Base-by-base conservation (phyloP, 2,113 vertebrate genomes). In the Hyla sarda region DNA sequence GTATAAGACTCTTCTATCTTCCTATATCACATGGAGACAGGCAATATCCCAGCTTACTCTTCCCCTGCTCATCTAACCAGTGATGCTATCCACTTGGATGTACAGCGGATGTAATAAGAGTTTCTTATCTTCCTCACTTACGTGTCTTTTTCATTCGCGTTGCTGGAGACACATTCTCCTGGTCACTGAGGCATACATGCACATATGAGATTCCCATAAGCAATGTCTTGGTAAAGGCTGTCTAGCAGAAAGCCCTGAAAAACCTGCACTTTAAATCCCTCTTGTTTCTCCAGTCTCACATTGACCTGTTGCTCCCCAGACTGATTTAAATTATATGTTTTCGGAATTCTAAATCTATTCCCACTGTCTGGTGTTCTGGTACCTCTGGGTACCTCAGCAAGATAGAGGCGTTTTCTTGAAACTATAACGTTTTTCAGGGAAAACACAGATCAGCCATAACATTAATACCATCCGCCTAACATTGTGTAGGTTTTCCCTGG, bases 111-210 rank as follows among this genome's bases (percentile, higher is more conserved):
- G 79, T 79, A 86, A 79, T 86, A 86, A 69, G 76, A 41, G 30
- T 86, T 86, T 86, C 84, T 86, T 86, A 86, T 86, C 75, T 86
- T n/a, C 30, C 58, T 67, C n/a, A 54, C 75, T 72, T 75, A 45
- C 52, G 52, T 52, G 84, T 86, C 65, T 72, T 73, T 81, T 73
- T 69, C 52, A 72, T 72, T 86, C 54, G 58, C 56, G 30, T 17
- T 81, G 76, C 52, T 60, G 34, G 60, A 28, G 65, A 72, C 76
- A 45, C 76, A 73, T 80, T 80, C 77, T 72, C 48, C 62, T 50
- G 37, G 34, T 79, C 76, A 80, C 48, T 16, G 30, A 47, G 78
- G 65, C 65, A 25, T 73, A 25, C 48, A 80, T 32, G 81, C 76
- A 81, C 76, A 80, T 85, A 79, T 60, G 50, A 86, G 62, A 56